Evolutionary conservation across 2,888 invertebrate genomes (phyloP).

Genomic region (Eupithecia subumbrata): DNA sequence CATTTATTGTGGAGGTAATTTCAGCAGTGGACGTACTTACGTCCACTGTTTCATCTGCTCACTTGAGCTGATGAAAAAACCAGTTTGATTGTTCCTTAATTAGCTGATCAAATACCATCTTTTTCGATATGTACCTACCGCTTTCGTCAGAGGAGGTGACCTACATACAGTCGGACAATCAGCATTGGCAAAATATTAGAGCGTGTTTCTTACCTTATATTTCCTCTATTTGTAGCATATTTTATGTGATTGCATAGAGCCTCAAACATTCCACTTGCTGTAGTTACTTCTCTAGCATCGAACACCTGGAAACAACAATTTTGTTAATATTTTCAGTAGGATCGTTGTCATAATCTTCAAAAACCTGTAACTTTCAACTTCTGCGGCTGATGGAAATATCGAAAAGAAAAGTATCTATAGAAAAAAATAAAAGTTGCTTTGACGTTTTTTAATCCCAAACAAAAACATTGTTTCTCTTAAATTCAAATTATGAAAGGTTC

Average conservation of each 20-base stretch:
- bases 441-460: neutral
- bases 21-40: no score
- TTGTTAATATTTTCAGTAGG: neutral
- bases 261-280: constrained; percentile 98
- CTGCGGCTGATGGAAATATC: neutral
- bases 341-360: neutral
- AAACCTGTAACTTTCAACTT: neutral
- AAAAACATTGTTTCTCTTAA: neutral
- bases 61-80: neutral
- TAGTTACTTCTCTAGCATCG: constrained; percentile 96
- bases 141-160: neutral
- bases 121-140: neutral
- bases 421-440: neutral
- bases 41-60: no score
- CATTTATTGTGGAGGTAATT: neutral
- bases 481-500: neutral
- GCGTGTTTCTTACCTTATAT: constrained; percentile 88
- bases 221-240: constrained; percentile 97
- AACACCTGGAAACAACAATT: constrained; percentile 87
- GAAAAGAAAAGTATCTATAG: neutral
- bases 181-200: neutral
- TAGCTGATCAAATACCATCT: neutral
- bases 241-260: constrained; percentile 98
- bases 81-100: neutral
- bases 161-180: neutral